Evolutionary conservation across 2,113 vertebrate genomes (phyloP).

Genomic region (Serinus canaria): DNA sequence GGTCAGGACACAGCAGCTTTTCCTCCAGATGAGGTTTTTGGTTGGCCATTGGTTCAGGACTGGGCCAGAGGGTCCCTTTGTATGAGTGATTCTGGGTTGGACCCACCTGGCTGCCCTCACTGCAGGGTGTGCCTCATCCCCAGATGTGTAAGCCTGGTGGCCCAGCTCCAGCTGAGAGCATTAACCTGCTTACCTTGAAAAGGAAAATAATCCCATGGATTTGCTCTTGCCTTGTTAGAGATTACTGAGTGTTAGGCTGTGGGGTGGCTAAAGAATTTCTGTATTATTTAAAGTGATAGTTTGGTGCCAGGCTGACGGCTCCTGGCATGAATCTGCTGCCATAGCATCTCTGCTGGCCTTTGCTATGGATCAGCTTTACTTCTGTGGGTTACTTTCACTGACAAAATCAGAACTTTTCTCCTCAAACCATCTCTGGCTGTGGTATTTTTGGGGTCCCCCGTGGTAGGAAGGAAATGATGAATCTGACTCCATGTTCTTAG

Average conservation of each 20-base stretch:
- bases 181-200: constrained; percentile 26
- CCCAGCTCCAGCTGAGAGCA: background rate
- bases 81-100: background rate
- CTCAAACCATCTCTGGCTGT: background rate
- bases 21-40: background rate
- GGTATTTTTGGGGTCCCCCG: too few relatives aligned
- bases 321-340: background rate
- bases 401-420: background rate
- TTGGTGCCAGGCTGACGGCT: background rate
- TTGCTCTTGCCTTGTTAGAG: background rate
- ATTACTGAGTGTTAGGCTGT: background rate
- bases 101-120: background rate
- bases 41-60: fast-evolving
- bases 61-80: background rate
- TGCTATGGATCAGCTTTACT: background rate
- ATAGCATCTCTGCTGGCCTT: background rate
- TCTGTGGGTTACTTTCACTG: background rate
- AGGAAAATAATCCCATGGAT: constrained; percentile 31
- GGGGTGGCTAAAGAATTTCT: background rate
- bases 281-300: background rate
- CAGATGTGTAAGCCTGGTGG: background rate
- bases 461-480: too few relatives aligned
- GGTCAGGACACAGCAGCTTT: background rate
- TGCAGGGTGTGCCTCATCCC: background rate
- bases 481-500: too few relatives aligned